Evolutionary conservation across 2,797 vertebrate species (phyloP), one percentile per base, ranked within the genome.

Genomic region (Picus viridis): DNA sequence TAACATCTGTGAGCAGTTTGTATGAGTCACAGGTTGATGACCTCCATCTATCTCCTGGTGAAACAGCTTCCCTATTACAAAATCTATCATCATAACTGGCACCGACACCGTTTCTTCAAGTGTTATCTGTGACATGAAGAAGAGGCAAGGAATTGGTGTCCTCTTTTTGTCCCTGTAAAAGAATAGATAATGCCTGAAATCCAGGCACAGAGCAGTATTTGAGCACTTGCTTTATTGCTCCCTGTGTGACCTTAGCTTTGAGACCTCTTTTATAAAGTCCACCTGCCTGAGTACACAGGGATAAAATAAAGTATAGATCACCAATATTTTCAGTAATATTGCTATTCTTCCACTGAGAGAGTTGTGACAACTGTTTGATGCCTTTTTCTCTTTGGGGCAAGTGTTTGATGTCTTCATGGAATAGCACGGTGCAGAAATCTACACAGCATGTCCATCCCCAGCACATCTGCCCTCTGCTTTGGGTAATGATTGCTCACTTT

Each of bases 211-310:
- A 85, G 49, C 53, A 78, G 69, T 81, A 69, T 79, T 62, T 93
- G 82, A 83, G 83, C 82, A n/a, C 63, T 68, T 78, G 63, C 58
- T 92, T 90, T 92, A 49, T 73, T 74, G 62, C n/a, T 83, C 43
- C 74, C 69, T 45, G 19, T 63, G 43, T 88, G 69, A 83, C 87
- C 57, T 80, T 49, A 71, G 43, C 77, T 92, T 72, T 85, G 77
- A 88, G 77, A 77, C 62, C 58, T 69, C 69, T 88, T 74, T 86
- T 76, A 34, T 73, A 57, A 76, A 51, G 65, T 88, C 73, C 56
- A 69, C 57, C 72, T 86, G 61, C 41, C 76, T 75, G 64, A 88
- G 71, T 64, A 45, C 54, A 36, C 24, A 49, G 74, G 32, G 72
- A 81, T 63, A 75, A 85, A 88, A 88, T 71, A 82, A 89, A 81